A percentile compares a stretch with the other conserved stretches of the same genome.
These are phyloP conservation scores for Drosophila affinis DNA, from an alignment of 2,888 invertebrate species.

Conservation along the genomic window DNA sequence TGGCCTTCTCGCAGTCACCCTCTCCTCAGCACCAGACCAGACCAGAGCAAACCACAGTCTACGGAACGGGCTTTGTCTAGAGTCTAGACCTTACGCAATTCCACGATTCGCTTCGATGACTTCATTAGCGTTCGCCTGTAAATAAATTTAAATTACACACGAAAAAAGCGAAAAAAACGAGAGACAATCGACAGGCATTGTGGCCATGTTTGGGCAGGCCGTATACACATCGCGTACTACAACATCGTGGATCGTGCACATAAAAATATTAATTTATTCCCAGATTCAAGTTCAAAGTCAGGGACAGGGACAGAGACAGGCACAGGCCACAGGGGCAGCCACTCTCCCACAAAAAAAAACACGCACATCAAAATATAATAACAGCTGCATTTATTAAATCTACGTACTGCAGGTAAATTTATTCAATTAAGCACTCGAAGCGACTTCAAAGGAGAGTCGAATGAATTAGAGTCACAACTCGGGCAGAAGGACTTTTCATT, in stretches of 20 bases:
- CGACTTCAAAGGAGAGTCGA: slow-evolving; percentile 13
- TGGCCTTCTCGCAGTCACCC: slow-evolving; percentile 21
- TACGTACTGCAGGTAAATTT: not conserved
- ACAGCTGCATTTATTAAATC: slow-evolving; percentile 7
- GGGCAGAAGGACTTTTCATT: not conserved
- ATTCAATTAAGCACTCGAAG: slow-evolving; percentile 3
- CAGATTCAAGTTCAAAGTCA: slow-evolving; percentile 54
- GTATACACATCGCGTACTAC: slow-evolving; percentile 5
- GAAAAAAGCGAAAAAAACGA: slow-evolving; percentile 27
- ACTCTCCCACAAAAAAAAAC: slow-evolving; percentile 14
- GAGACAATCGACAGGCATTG: slow-evolving; percentile 37
- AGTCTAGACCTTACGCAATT: slow-evolving; percentile 38
- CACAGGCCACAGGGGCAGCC: not conserved
- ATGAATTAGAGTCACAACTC: not conserved
- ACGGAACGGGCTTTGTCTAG: slow-evolving; percentile 12
- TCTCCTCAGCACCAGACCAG: slow-evolving; percentile 3
- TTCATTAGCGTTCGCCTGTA: slow-evolving; percentile 50
- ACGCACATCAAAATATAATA: slow-evolving; percentile 1
- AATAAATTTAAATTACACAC: slow-evolving; percentile 58
- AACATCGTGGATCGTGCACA: slow-evolving; percentile 1
- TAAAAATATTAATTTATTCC: slow-evolving; percentile 30
- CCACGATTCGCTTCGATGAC: slow-evolving; percentile 41
- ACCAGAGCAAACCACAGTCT: not conserved
- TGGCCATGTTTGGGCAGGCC: slow-evolving; percentile 9
- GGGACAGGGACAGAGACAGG: not conserved